Base-by-base conservation (phyloP, 2,797 vertebrate species). In the Periparus ater region DNA sequence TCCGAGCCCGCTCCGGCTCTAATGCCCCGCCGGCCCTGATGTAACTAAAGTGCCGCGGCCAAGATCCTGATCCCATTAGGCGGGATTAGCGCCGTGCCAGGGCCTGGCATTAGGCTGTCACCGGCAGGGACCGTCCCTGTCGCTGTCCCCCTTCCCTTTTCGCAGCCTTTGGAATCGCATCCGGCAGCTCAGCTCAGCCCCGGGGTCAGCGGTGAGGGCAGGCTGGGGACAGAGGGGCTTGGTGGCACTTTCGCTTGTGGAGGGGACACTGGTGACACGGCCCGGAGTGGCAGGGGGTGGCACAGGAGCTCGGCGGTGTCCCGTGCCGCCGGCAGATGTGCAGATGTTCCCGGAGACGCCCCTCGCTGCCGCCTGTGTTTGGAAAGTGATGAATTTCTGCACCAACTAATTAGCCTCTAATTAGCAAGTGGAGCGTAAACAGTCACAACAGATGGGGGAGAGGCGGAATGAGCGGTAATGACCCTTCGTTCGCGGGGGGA, bases 361-460 rank as follows among this genome's bases (percentile, higher is more conserved):
- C 86, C 53, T 93, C 32, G 30, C 95, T 60, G 94, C 96, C 9
- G 88, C 87, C 94, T 97, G 96, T 86, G 96, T 97, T 98, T 96
- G 96, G 96, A 93, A 98, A 98, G 97, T 97, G 97, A 98, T 98
- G 97, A 97, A 97, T 98, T 97, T 98, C 97, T 96, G 97, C 98
- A 98, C 97, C 98, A 95, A 94, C 98, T 99, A 99, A 99, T 99
- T 99, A 99, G 98, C 96, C 97, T 97, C 97, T 99, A 98, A 99
- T 99, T 99, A 99, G 98, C 98, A 91, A 98, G 98, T 97, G 98
- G 98, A 98, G 98, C 98, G 98, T 98, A 99, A 99, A 99, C 98
- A 99, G 98, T 98, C 98, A 97, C 97, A 98, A 96, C 99, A 99
- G 99, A 99, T 99, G 98, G 98, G 96, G 97, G 96, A 97, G 97